Evolutionary conservation across 2,113 vertebrate genomes (phyloP).

Genomic region (Archilochus colubris): DNA sequence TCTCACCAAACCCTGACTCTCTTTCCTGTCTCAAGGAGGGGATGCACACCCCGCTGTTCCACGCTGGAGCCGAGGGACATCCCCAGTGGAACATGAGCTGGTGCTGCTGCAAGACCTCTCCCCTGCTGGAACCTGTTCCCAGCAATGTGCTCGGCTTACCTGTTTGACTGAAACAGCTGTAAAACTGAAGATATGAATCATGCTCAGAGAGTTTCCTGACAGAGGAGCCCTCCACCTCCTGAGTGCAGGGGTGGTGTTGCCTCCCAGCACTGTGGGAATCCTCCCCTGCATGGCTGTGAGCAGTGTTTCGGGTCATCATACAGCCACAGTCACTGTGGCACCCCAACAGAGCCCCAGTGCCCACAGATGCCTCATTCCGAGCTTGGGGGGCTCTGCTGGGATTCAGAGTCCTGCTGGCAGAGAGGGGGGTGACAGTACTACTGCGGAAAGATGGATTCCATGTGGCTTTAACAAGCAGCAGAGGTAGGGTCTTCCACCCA

Average conservation of each 20-base stretch:
- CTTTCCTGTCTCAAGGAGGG: neutral
- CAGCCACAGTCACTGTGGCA: rapidly evolving
- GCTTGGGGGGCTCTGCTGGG: rapidly evolving
- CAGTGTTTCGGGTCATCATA: neutral
- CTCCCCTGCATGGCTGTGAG: neutral
- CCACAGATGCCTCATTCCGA: rapidly evolving
- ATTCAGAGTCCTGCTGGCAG: neutral
- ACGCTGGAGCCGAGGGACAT: neutral
- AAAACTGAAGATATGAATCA: conserved; percentile 14
- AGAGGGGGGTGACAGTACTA: neutral
- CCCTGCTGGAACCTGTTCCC: neutral
- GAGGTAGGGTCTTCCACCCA: neutral
- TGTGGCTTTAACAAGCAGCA: rapidly evolving
- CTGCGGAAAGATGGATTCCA: neutral
- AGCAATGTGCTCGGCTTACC: neutral
- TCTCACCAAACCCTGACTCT: neutral
- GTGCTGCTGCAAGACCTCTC: neutral
- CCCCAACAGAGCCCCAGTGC: rapidly evolving
- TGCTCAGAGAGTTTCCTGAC: neutral
- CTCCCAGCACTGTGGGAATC: neutral
- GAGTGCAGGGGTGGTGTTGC: rapidly evolving
- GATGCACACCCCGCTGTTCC: rapidly evolving
- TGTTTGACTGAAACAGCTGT: rapidly evolving
- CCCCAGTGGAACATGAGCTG: rapidly evolving
- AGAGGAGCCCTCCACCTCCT: rapidly evolving